phyloP scores from a whole-genome alignment of 2,113 vertebrate genomes.

The Anser brachyrhynchus region DNA sequence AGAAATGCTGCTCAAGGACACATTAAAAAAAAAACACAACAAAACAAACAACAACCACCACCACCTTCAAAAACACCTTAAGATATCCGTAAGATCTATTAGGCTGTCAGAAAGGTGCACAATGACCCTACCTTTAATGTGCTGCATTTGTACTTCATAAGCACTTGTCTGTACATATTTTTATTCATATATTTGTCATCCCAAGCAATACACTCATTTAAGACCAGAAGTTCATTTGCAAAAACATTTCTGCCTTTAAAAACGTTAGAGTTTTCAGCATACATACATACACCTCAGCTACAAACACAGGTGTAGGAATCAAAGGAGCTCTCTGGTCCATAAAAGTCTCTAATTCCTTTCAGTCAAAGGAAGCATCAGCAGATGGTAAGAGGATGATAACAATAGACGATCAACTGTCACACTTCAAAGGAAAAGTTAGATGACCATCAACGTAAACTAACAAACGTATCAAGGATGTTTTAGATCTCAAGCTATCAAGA shows the following conservation, averaged over 20 bases:
- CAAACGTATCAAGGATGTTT: not conserved
- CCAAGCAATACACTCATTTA: not conserved
- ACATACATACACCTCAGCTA: not conserved
- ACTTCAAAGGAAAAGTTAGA: constrained; percentile 4
- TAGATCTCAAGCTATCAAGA: not conserved
- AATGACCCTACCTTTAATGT: not conserved
- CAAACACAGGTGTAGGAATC: not conserved
- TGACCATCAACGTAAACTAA: not conserved
- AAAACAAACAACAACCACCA: too few relatives aligned
- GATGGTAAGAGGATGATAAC: not conserved
- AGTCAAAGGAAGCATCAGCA: not conserved
- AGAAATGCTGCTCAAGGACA: too few relatives aligned
- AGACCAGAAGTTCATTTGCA: not conserved
- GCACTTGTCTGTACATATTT: not conserved
- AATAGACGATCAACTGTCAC: not conserved
- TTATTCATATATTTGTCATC: not conserved
- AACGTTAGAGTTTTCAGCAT: not conserved
- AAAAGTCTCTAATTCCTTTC: not conserved
- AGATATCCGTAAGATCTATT: not conserved
- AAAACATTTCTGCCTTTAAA: not conserved
- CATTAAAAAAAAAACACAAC: too few relatives aligned
- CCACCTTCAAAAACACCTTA: not conserved
- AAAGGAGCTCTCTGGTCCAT: not conserved
- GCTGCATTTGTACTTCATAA: not conserved
- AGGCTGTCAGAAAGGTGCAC: not conserved